phyloP scores from a whole-genome alignment of 2,113 vertebrate species.

The Dipodomys stephensi region DNA sequence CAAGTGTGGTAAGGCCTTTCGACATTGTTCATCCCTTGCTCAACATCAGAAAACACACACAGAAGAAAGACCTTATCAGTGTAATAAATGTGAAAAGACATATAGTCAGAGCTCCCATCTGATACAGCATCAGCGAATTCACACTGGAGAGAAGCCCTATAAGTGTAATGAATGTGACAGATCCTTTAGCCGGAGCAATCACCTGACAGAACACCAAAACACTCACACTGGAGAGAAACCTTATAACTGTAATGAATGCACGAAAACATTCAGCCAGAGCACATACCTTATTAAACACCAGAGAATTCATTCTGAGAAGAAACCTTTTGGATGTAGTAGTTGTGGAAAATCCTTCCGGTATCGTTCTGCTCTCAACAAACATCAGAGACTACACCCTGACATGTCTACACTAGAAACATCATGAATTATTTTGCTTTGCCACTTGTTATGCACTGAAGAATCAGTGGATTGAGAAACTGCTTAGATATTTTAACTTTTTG shows the following conservation, averaged over 20 bases:
- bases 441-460: background rate
- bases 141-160: constrained; percentile 74
- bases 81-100: constrained; percentile 69
- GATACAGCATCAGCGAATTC: constrained; percentile 72
- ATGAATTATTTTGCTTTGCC: background rate
- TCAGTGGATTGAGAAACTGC: background rate
- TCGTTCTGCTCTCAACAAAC: constrained; percentile 73
- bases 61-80: constrained; percentile 75
- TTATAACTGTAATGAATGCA: constrained; percentile 47
- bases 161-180: constrained; percentile 64
- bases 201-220: constrained; percentile 71
- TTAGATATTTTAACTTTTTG: background rate
- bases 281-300: constrained; percentile 67
- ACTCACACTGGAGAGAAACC: constrained; percentile 62
- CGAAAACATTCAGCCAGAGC: constrained; percentile 64
- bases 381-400: constrained; percentile 74
- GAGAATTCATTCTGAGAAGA: constrained; percentile 70
- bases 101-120: constrained; percentile 77
- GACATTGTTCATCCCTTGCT: constrained; percentile 79
- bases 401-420: background rate
- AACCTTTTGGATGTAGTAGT: constrained; percentile 67
- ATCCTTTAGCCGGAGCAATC: constrained; percentile 62
- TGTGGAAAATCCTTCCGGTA: constrained; percentile 77
- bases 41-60: constrained; percentile 82
- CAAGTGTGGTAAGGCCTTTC: constrained; percentile 78